Base-by-base conservation (phyloP, 2,113 vertebrate species). In the Trogon melanurus region DNA sequence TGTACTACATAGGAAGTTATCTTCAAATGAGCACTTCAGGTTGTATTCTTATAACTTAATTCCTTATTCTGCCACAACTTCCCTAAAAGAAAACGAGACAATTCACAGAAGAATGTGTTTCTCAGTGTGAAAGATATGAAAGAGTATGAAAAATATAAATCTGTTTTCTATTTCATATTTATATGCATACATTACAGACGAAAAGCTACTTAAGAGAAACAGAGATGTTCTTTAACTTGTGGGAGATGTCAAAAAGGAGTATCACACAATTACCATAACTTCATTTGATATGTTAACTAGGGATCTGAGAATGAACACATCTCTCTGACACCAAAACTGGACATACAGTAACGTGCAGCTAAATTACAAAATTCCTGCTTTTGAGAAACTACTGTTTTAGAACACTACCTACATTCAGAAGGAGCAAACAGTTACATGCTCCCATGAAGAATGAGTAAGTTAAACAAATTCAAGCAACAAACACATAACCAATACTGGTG, bases 401-500 rank as follows among this genome's bases (percentile, higher is more conserved):
- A 86, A 26, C 3, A 23, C 23, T 45, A 3, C 0, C 38, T 13
- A 56, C 27, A 23, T 23, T 17, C 26, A 36, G 57, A 53, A 54
- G 16, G n/a, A 65, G 26, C 2, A 57, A 64, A 62, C 5, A 34
- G 14, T n/a, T 23, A 25, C 3, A n/a, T 26, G 7, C 17, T 74
- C 7, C 3, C 50, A n/a, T 22, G 23, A 61, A 61, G 23, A 10
- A 25, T 13, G 44, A 66, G 21, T 19, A 79, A 36, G 14, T 34
- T 57, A 72, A 45, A 6, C 4, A 44, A 29, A 60, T 14, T 48
- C 44, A 79, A 54, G 50, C 18, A 70, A 41, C 19, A 34, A 48
- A 5, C 18, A 13, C 21, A 12, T 19, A 44, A 30, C 4, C 1
- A 0, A 19, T 12, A 22, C 18, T 16, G 11, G 20, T 38, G 25